Evolutionary conservation across 1,140 invertebrate species (phyloP).

Genomic region (Drosophila grimshawi): DNA sequence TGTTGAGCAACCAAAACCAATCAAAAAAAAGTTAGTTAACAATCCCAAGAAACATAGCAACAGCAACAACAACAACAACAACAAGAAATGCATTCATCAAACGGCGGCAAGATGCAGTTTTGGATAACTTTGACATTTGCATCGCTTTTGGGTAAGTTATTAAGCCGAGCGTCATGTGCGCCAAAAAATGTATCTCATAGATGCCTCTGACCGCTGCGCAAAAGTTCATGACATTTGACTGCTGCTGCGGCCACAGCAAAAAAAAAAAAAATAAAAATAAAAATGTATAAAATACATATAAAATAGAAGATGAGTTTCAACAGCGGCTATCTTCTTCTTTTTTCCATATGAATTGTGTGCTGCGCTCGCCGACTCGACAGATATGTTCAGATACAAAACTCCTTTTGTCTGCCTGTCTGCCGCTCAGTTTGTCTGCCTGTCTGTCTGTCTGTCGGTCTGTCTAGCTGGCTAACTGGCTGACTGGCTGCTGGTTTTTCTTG

Average conservation of each 20-base stretch:
- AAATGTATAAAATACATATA: background rate
- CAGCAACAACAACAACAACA: slow-evolving; percentile 5
- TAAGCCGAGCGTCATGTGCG: slow-evolving; percentile 31
- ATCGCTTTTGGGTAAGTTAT: slow-evolving; percentile 75
- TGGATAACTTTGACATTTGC: slow-evolving; percentile 84
- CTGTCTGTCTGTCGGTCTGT: slow-evolving; percentile 35
- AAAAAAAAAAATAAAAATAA: slow-evolving; percentile 11
- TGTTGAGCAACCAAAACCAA: slow-evolving; percentile 23
- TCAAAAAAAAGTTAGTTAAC: slow-evolving; percentile 16
- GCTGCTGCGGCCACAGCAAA: slow-evolving; percentile 16
- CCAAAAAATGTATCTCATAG: slow-evolving; percentile 66
- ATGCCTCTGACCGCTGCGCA: slow-evolving; percentile 58
- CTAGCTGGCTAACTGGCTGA: slow-evolving; percentile 5
- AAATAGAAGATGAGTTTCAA: slow-evolving; percentile 67
- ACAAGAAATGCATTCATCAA: slow-evolving; percentile 34
- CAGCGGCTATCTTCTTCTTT: slow-evolving; percentile 45
- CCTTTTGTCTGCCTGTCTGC: slow-evolving; percentile 53
- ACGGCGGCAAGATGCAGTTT: slow-evolving; percentile 73
- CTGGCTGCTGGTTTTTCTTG: slow-evolving; percentile 60
- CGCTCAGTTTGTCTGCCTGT: background rate
- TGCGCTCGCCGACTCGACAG: slow-evolving; percentile 22
- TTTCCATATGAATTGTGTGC: slow-evolving; percentile 68
- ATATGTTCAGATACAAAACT: slow-evolving; percentile 39
- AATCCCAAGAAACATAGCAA: background rate
- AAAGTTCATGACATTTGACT: slow-evolving; percentile 80